Conservation (phyloP, 2,797 vertebrate genomes). For the Ibycter americanus region DNA sequence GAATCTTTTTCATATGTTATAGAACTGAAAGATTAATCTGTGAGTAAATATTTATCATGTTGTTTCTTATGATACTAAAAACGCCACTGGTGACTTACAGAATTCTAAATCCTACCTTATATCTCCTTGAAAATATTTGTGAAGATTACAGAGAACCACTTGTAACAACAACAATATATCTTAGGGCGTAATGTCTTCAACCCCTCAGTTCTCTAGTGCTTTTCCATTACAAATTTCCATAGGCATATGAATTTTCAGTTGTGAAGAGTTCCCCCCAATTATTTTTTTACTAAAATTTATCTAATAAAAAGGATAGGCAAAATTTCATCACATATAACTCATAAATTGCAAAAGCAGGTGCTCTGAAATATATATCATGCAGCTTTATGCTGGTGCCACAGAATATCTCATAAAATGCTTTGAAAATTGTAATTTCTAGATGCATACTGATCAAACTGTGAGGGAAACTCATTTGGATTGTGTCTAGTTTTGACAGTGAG, state of each 20-base stretch:
- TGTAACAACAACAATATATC: not conserved
- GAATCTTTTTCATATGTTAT: not conserved
- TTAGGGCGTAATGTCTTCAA: not conserved
- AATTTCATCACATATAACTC: not conserved
- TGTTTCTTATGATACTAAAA: not conserved
- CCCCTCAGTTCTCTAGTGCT: accelerated
- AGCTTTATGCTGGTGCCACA: not conserved
- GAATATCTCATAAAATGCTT: not conserved
- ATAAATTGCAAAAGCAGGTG: not conserved
- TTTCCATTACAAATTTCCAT: not conserved
- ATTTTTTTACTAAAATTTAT: not conserved
- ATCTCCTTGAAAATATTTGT: not conserved
- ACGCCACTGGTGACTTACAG: not conserved
- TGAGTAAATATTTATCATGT: not conserved
- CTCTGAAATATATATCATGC: not conserved
- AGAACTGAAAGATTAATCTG: not conserved
- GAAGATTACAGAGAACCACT: not conserved
- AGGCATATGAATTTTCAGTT: not conserved
- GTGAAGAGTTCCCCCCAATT: accelerated
- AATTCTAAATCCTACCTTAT: not conserved
- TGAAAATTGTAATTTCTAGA: not conserved
- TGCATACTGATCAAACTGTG: not conserved
- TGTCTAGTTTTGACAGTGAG: not conserved
- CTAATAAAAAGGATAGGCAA: not conserved
- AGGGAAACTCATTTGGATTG: not conserved